Conservation (phyloP, 2,888 invertebrate genomes). For the Malthinus seriepunctatus region DNA sequence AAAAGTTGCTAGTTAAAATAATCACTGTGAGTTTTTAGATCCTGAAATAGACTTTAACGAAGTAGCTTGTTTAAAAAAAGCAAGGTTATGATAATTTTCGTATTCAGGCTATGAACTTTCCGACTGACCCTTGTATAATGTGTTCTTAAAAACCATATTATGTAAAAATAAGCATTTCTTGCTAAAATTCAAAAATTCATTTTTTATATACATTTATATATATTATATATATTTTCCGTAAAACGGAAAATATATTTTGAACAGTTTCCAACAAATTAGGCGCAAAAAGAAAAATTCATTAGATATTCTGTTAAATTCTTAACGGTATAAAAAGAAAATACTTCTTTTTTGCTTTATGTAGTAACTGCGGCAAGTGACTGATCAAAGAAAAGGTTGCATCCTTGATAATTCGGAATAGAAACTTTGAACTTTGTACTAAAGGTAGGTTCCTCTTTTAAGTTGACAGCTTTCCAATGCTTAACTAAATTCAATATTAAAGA, state of each 20-base stretch:
- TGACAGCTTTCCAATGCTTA: slow-evolving; percentile 1
- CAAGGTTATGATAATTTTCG: no score
- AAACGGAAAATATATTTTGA: neutral
- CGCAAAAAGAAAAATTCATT: slow-evolving; percentile 16
- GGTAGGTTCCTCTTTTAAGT: neutral
- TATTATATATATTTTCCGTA: no score
- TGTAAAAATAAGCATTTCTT: no score
- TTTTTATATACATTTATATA: no score
- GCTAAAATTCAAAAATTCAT: no score
- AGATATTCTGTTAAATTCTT: slow-evolving; percentile 13
- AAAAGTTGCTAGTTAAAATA: no score
- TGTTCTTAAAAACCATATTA: no score
- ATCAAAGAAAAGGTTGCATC: slow-evolving; percentile 13
- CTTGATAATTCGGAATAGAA: neutral
- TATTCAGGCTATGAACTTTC: no score
- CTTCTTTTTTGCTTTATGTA: slow-evolving; percentile 2
- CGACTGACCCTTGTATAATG: no score
- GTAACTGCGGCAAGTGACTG: slow-evolving; percentile 9
- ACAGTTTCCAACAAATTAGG: slow-evolving; percentile 10
- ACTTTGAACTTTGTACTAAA: slow-evolving; percentile 5
- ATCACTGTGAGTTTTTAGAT: no score
- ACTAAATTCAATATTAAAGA: neutral
- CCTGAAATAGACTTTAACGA: no score
- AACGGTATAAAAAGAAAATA: slow-evolving; percentile 11
- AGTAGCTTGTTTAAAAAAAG: no score